phyloP scores from a whole-genome alignment of 2,797 vertebrate genomes.

The Sebastes iracundus region DNA sequence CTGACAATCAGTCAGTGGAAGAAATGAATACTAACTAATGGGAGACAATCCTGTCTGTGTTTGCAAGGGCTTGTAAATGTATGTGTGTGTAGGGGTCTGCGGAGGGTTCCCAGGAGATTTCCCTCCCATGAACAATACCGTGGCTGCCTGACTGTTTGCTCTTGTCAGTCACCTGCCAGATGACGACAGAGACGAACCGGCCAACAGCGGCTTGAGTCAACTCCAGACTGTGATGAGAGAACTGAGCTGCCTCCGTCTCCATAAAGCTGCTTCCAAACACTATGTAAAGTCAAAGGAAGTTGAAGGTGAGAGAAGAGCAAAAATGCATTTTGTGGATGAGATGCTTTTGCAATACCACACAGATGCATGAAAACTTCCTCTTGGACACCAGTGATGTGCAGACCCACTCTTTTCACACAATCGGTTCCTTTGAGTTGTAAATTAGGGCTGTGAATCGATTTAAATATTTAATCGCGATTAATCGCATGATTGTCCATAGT shows the following conservation, averaged over 20 bases:
- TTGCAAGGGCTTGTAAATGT: slow-evolving; percentile 44
- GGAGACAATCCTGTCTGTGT: slow-evolving; percentile 69
- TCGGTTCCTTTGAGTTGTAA: too few species aligned
- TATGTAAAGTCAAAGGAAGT: not conserved
- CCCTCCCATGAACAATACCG: slow-evolving; percentile 61
- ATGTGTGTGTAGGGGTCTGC: slow-evolving; percentile 2
- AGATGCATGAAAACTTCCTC: not conserved
- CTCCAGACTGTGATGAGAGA: slow-evolving; percentile 18
- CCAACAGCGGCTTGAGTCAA: slow-evolving; percentile 48
- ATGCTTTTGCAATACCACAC: not conserved
- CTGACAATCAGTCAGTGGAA: slow-evolving; percentile 52
- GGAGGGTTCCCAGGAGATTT: slow-evolving; percentile 70
- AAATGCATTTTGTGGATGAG: not conserved
- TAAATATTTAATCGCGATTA: accelerated
- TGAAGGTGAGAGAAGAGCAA: not conserved
- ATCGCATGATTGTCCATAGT: too few species aligned
- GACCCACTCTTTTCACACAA: too few species aligned
- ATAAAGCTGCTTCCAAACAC: not conserved
- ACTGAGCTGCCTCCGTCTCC: not conserved
- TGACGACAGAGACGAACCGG: slow-evolving; percentile 55
- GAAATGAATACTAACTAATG: slow-evolving; percentile 77
- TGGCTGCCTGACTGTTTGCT: slow-evolving; percentile 69
- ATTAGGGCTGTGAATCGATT: too few species aligned
- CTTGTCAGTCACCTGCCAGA: slow-evolving; percentile 78
- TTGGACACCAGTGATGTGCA: not conserved